Evolutionary conservation across 2,888 invertebrate genomes (phyloP), one percentile per base, ranked within the genome.

Genomic region (Carterocephalus palaemon): DNA sequence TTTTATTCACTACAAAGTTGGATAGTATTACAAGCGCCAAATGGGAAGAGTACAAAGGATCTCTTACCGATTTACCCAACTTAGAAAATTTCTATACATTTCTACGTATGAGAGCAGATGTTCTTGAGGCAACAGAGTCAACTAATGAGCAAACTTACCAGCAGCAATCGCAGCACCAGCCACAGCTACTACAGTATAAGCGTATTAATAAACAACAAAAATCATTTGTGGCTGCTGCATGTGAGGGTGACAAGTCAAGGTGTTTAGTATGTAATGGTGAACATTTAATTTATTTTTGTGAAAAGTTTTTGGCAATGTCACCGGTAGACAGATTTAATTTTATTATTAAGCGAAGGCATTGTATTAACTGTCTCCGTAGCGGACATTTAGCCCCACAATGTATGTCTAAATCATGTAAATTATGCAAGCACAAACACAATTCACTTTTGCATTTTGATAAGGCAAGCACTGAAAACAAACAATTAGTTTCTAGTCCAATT

Each of bases 351-450:
- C 13, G 16, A n/a, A 22, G 9, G n/a, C 13, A 36, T 24, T 36
- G 36, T n/a, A 23, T 36, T 1, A 36, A 36, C 15, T 36, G 36
- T 23, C 36, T 36, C 24, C 36, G 41, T 24, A 41, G 41, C 33
- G 41, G 41, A 33, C 41, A 41, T 33, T 10, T 41, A 12, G 41
- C 41, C 5, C 41, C 33, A 24, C 32, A 32, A 15, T 41, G 40
- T 12, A 29, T 22, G 31, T 12, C 31, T 22, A 9, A 13, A 9
- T 20, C 36, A 6, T 46, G 39, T 12, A 34, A 23, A 34, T 4
- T 34, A 22, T 34, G 34, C 9, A 34, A 34, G 3, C 22, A 9
- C n/a, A 32, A 34, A 34, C 34, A 34, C 6, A 34, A 34, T 34
- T 34, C 34, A 1, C 15, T 34, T n/a, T 34, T 34, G 5, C 34